A percentile compares a stretch with the other conserved stretches of the same genome.
phyloP scores from a whole-genome alignment of 23 tunicate species.

The Halocynthia aurantium region DNA sequence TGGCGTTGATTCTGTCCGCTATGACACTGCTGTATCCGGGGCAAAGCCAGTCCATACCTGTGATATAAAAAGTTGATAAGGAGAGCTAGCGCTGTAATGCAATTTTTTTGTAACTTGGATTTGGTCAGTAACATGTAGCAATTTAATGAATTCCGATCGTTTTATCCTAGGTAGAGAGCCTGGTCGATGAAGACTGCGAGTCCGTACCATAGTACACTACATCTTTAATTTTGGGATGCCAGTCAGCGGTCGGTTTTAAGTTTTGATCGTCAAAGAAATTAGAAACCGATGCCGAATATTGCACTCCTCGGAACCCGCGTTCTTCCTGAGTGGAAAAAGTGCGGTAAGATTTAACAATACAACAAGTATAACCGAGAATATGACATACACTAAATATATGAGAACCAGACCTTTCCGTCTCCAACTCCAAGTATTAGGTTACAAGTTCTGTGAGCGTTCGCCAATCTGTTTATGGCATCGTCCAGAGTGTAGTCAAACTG shows the following conservation, averaged over 20 bases:
- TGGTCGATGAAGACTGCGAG: background rate
- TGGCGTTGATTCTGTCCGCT: conserved; percentile 50
- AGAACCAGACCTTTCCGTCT: conserved; percentile 65
- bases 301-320: conserved; percentile 77
- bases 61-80: background rate
- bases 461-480: conserved; percentile 85
- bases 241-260: conserved; percentile 46
- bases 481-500: conserved; percentile 90
- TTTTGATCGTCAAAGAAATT: conserved; percentile 86
- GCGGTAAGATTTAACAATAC: background rate
- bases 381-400: background rate
- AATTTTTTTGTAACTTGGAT: background rate
- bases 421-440: conserved; percentile 90
- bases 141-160: background rate
- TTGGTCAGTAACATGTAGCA: background rate
- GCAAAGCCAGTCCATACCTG: conserved; percentile 97
- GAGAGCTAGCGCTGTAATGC: background rate
- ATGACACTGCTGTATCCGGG: conserved; percentile 67
- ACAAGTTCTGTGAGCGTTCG: conserved; percentile 87
- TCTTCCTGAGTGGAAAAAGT: conserved; percentile 40
- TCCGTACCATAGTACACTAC: conserved; percentile 80
- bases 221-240: conserved; percentile 88
- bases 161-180: conserved; percentile 14
- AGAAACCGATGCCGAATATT: conserved; percentile 78
- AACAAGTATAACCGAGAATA: background rate